phyloP scores from a whole-genome alignment of 1,140 invertebrate genomes.

The Papilio glaucus region DNA sequence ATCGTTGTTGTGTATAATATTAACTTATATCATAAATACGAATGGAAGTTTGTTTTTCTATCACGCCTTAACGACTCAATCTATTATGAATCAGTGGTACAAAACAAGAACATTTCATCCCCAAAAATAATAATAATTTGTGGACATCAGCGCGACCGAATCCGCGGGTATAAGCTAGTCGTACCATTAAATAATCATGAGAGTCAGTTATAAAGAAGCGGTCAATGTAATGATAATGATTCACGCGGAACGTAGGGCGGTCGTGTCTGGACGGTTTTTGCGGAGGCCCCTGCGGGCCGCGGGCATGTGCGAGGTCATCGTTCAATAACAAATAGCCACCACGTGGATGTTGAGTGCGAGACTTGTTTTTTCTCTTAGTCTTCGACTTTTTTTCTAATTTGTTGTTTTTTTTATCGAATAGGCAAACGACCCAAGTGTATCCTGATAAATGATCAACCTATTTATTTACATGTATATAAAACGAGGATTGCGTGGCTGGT shows the following conservation, averaged over 20 bases:
- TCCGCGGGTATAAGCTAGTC: neutral
- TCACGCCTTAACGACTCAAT: too few species aligned
- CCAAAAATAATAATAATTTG: too few species aligned
- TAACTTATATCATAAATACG: too few species aligned
- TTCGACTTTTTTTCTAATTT: slow-evolving; percentile 6
- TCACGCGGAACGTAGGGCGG: slow-evolving; percentile 18
- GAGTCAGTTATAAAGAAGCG: slow-evolving; percentile 19
- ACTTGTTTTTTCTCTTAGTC: slow-evolving; percentile 9
- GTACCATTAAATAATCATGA: slow-evolving; percentile 3
- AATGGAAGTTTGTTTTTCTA: too few species aligned
- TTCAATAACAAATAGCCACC: slow-evolving; percentile 29
- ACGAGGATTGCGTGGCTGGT: neutral
- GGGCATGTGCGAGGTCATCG: slow-evolving; percentile 21
- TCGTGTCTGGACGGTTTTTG: neutral
- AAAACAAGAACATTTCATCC: too few species aligned
- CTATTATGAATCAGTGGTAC: too few species aligned
- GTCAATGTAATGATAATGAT: slow-evolving; percentile 30
- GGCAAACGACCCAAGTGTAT: slow-evolving; percentile 17
- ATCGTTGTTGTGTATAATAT: too few species aligned
- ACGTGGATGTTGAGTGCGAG: slow-evolving; percentile 23
- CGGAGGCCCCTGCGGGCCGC: slow-evolving; percentile 5
- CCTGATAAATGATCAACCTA: neutral
- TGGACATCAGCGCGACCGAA: too few species aligned
- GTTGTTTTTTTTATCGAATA: slow-evolving; percentile 22
- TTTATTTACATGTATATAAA: neutral